A percentile compares a stretch with the other conserved stretches of the same genome.
Evolutionary conservation across 2,888 invertebrate species (phyloP).

Genomic region (Oligia latruncula): DNA sequence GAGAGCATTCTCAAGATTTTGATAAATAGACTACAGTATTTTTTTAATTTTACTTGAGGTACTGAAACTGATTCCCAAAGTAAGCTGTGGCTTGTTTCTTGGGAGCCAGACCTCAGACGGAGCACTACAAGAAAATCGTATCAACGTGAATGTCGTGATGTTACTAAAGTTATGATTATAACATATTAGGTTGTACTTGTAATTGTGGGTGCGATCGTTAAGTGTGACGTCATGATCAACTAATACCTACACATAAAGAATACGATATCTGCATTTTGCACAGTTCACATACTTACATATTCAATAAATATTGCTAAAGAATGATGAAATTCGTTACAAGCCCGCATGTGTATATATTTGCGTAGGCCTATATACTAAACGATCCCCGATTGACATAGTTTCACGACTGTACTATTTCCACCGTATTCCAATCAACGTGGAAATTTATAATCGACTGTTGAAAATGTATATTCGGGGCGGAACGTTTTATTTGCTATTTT

Average conservation of each 20-base stretch:
- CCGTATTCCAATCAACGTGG: conserved; percentile 53
- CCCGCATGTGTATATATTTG: conserved; percentile 54
- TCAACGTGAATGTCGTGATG: background rate
- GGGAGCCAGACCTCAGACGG: too few species aligned
- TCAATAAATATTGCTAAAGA: conserved; percentile 26
- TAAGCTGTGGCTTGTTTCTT: background rate
- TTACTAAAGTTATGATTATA: background rate
- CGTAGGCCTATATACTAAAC: conserved; percentile 54
- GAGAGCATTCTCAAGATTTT: background rate
- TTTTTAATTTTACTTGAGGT: background rate
- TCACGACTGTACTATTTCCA: conserved; percentile 44
- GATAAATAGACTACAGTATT: background rate
- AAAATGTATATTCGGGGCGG: conserved; percentile 34
- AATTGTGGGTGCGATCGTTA: background rate
- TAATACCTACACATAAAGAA: background rate
- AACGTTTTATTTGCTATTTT: conserved; percentile 24
- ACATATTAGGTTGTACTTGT: too few species aligned
- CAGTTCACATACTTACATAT: background rate
- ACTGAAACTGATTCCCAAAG: background rate
- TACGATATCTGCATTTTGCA: background rate
- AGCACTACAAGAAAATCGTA: background rate
- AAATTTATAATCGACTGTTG: conserved; percentile 52
- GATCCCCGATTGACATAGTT: conserved; percentile 62
- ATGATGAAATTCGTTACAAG: conserved; percentile 48
- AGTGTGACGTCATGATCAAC: background rate